These are phyloP conservation scores for Alca torda DNA, from an alignment of 2,797 vertebrate species.

Conservation along the genomic window DNA sequence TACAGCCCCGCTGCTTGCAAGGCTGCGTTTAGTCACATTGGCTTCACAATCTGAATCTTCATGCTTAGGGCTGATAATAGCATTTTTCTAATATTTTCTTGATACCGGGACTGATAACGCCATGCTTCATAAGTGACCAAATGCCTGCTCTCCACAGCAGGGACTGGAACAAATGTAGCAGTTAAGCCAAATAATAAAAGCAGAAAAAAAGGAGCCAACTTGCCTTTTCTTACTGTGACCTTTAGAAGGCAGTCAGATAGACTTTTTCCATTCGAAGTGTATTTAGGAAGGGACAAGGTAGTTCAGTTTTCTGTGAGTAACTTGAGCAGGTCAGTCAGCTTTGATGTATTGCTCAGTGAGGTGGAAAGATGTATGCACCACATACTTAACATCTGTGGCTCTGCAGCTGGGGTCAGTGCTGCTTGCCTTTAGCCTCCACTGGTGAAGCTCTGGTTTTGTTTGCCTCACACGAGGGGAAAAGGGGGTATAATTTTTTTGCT, in stretches of 20 bases:
- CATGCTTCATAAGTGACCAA: not conserved
- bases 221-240: not conserved
- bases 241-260: not conserved
- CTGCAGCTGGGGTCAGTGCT: not conserved
- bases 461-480: not conserved
- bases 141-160: not conserved
- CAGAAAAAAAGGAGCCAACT: not conserved
- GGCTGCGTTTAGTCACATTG: not conserved
- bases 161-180: not conserved
- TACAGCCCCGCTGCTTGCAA: not conserved
- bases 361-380: not conserved
- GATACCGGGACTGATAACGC: not conserved
- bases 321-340: not conserved
- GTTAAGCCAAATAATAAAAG: not conserved
- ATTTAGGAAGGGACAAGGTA: not conserved
- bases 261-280: not conserved
- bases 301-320: not conserved
- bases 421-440: accelerated
- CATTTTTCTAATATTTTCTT: constrained; percentile 5
- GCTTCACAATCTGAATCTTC: not conserved
- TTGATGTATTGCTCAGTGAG: not conserved
- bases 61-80: not conserved
- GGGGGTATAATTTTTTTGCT: not conserved
- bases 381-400: not conserved
- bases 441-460: not conserved